Conservation (phyloP, 2,797 vertebrate genomes). For the Hyperoplus lanceolatus region DNA sequence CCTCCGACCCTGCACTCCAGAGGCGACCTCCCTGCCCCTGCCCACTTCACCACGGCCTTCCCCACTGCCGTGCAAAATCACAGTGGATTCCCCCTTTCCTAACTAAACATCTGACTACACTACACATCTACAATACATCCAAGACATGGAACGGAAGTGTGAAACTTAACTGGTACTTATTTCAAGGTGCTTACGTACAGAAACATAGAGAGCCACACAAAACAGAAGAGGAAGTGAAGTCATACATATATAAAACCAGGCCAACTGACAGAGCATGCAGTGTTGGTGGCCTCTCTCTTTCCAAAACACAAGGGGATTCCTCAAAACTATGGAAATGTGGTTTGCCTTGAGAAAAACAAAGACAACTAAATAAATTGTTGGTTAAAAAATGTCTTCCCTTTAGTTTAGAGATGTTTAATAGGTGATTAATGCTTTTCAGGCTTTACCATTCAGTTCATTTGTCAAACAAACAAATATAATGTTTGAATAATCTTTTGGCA, state of each 20-base stretch:
- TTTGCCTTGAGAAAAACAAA: background rate
- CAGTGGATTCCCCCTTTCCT: background rate
- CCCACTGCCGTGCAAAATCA: background rate
- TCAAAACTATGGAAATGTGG: background rate
- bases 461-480: slow-evolving; percentile 41
- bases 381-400: background rate
- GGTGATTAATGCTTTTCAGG: slow-evolving; percentile 1
- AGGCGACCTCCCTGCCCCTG: too few species aligned
- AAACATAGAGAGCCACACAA: background rate
- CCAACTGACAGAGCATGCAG: background rate
- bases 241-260: background rate
- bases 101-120: background rate
- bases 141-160: background rate
- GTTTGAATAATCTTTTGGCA: slow-evolving; percentile 34
- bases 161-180: background rate
- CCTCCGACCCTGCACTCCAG: too few species aligned
- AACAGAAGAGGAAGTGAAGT: slow-evolving; percentile 20
- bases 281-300: background rate
- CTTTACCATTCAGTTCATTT: slow-evolving; percentile 22
- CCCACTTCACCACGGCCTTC: too few species aligned
- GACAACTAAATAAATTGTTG: background rate
- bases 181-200: background rate
- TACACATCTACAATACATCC: background rate
- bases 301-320: background rate
- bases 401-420: background rate